Evolutionary conservation across 2,888 invertebrate genomes (phyloP).

Genomic region (Nyleta sp.): DNA sequence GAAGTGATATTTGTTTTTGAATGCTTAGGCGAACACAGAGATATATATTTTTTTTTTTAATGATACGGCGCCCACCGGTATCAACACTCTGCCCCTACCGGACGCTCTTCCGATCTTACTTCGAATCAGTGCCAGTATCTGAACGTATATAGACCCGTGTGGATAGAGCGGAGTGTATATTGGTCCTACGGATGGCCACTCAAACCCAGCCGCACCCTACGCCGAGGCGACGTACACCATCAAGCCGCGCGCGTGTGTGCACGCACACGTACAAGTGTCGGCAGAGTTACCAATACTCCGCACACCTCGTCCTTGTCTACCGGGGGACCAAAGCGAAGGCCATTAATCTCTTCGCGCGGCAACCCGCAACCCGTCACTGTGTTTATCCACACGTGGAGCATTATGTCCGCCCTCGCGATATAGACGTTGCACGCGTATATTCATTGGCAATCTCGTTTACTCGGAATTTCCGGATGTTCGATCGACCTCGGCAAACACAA

Average conservation of each 20-base stretch:
- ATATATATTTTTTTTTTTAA: too few relatives aligned
- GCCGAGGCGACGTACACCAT: slow-evolving; percentile 49
- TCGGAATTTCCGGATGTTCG: slow-evolving; percentile 63
- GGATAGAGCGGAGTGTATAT: slow-evolving; percentile 71
- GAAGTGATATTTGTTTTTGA: too few relatives aligned
- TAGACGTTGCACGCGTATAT: slow-evolving; percentile 72
- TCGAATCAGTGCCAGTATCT: slow-evolving; percentile 75
- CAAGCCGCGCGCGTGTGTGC: slow-evolving; percentile 46
- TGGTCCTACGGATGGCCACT: slow-evolving; percentile 76
- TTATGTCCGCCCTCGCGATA: slow-evolving; percentile 81
- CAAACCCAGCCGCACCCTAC: slow-evolving; percentile 78
- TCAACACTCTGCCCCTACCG: too few relatives aligned
- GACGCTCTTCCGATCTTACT: too few relatives aligned
- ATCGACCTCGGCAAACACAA: slow-evolving; percentile 58
- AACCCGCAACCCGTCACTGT: slow-evolving; percentile 82
- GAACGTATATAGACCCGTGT: slow-evolving; percentile 63
- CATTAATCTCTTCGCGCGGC: slow-evolving; percentile 81
- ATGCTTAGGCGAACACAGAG: too few relatives aligned
- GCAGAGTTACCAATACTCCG: slow-evolving; percentile 58
- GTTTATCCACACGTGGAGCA: slow-evolving; percentile 82
- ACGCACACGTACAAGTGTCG: slow-evolving; percentile 31
- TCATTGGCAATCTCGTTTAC: slow-evolving; percentile 66
- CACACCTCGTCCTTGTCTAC: slow-evolving; percentile 60
- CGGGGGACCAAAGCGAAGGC: slow-evolving; percentile 77
- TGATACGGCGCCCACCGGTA: too few relatives aligned